Base-by-base conservation (phyloP, 1,140 invertebrate genomes). In the Bombyx mori region DNA sequence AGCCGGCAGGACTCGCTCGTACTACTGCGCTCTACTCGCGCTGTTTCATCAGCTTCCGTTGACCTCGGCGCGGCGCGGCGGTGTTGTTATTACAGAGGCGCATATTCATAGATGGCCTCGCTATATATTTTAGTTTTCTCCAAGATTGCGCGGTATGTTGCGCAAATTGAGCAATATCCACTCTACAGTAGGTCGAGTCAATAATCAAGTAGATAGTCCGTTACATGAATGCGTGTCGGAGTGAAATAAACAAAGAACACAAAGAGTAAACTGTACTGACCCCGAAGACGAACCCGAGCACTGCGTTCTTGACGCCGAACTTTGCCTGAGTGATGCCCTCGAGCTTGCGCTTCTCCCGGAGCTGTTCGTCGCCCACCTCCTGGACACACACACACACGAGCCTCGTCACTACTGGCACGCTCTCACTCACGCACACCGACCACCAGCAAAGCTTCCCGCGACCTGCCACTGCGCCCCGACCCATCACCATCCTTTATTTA, bases 261-360 rank as follows among this genome's bases (percentile, higher is more conserved):
- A 8, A n/a, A 22, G 49, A 8, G 51, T 10, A 42, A 7, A 9
- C n/a, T n/a, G 60, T 87, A 92, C 91, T 94, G 91, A 94, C 93
- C 77, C 93, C 92, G 73, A 94, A 94, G 1, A 94, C 92, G 79
- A 94, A 93, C 75, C 92, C 93, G 64, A 94, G 87, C 54, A 94
- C 88, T 7, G 93, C 93, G 77, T 94, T 94, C 72, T 93, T 92
- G 62, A 92, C 89, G 65, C 92, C 93, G 62, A 92, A 91, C 73
- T 92, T 92, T 63, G 91, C 88, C 67, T 92, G 79, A 60, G 91
- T 91, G 57, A 89, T 74, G 8, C 88, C 80, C 66, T 92, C 92
- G 64, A 94, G 89, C 86, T 93, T 93, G 79, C 92, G 90, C 79
- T 94, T 94, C 70, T 93, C 92, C 61, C 93, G 72, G 43, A 74